Conservation (phyloP, 2,888 invertebrate species). For the Zygogramma bicolorata region DNA sequence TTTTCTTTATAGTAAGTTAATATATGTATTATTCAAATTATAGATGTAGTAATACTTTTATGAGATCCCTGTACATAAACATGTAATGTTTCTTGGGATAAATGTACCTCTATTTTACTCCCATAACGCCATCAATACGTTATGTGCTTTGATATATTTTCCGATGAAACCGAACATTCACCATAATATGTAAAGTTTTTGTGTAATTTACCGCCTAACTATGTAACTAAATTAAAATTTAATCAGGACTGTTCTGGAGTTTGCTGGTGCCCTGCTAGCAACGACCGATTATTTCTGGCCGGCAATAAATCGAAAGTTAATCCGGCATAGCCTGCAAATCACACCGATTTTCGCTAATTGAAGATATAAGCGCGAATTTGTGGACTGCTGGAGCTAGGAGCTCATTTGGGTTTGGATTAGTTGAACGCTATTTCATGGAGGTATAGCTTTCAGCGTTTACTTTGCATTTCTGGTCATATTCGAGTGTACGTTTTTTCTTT, state of each 20-base stretch:
- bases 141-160: not conserved
- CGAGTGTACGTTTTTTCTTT: no score
- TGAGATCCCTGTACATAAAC: not conserved
- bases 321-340: slow-evolving; percentile 40
- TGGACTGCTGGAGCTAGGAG: slow-evolving; percentile 30
- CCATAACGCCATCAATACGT: not conserved
- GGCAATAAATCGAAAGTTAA: slow-evolving; percentile 48
- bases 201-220: not conserved
- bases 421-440: slow-evolving; percentile 26
- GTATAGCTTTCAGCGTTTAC: no score
- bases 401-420: slow-evolving; percentile 36
- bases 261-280: not conserved
- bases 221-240: slow-evolving; percentile 17
- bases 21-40: no score
- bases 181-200: not conserved
- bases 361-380: slow-evolving; percentile 46
- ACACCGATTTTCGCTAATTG: slow-evolving; percentile 45
- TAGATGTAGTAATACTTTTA: no score
- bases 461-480: no score
- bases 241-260: slow-evolving; percentile 14
- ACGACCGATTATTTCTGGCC: slow-evolving; percentile 25
- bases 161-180: not conserved
- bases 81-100: no score
- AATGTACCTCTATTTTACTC: not conserved
- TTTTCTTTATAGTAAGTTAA: no score